Percentiles rank a stretch among this genome's conserved stretches.
These are phyloP conservation scores for Ryuthela nishihirai DNA, from an alignment of 2,888 invertebrate genomes.

Conservation along the genomic window DNA sequence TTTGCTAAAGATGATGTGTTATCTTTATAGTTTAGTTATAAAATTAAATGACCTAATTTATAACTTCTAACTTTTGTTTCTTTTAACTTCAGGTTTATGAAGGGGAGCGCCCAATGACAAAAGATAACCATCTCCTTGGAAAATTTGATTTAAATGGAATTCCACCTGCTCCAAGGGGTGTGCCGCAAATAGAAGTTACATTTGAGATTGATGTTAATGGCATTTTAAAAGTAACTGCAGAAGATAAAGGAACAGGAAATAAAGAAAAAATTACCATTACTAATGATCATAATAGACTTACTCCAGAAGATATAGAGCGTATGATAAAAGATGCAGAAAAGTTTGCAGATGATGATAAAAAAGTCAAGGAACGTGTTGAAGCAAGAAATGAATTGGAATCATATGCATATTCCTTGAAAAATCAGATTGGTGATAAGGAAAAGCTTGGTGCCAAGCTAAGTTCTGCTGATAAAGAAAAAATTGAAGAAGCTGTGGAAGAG, in stretches of 20 bases:
- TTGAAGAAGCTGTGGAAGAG: conserved; percentile 92
- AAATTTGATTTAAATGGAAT: conserved; percentile 98
- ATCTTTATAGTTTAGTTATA: no score
- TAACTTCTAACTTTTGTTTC: no score
- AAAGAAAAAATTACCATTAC: conserved; percentile 98
- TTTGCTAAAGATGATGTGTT: no score
- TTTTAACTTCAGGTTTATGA: conserved; percentile 68
- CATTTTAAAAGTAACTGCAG: conserved; percentile 82
- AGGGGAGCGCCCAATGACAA: conserved; percentile 99
- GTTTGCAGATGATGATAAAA: conserved; percentile 98
- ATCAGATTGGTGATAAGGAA: conserved; percentile 93
- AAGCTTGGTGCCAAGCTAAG: conserved; percentile 87
- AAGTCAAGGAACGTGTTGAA: conserved; percentile 91
- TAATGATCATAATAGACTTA: conserved; percentile 94
- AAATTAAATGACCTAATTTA: no score
- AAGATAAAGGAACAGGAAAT: conserved; percentile 98
- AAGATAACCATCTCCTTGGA: conserved; percentile 97
- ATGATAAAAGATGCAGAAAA: conserved; percentile 99
- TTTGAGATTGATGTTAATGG: conserved; percentile 94
- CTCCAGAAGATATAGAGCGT: conserved; percentile 96
- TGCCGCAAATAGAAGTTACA: conserved; percentile 91
- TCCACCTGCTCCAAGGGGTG: conserved; percentile 89
- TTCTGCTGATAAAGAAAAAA: conserved; percentile 86
- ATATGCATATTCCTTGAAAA: conserved; percentile 95
- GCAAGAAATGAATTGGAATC: conserved; percentile 95